Evolutionary conservation across 2,113 vertebrate species (phyloP), one percentile per base, ranked within the genome.

Genomic region (Tragelaphus imberbis): DNA sequence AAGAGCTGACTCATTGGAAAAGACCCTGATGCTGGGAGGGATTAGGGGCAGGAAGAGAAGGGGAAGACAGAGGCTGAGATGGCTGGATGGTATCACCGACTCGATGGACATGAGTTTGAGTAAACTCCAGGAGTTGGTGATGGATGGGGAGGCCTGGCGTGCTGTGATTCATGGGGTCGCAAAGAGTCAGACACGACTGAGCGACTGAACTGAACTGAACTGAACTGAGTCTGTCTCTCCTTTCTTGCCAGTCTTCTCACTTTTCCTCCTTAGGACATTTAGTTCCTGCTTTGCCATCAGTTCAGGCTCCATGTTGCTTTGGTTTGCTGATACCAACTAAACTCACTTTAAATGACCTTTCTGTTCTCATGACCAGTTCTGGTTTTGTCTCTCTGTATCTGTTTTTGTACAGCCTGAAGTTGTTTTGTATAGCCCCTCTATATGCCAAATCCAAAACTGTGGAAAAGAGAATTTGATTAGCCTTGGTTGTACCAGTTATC

Each of bases 31-130:
- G 27, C 59, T 61, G 11, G 59, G 0, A 61, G 12, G 27, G 59
- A 61, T 14, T 61, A 15, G 15, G 2, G 27, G 59, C 59, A 61
- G 2, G 27, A 61, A 27, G 25, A 28, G 59, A 61, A 61, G 59
- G 27, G 12, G 27, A 61, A 0, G 2, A 28, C 59, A 61, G 11
- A 13, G 59, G 59, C 13, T 28, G 5, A 28, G 0, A 61, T 28
- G 1, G 12, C 59, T 61, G 11, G 27, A 61, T 28, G 59, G 59
- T 27, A 61, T 13, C 59, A 28, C 58, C 58, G 2, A 28, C 58
- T 61, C 2, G 1, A 61, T 28, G 27, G 58, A 13, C 11, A 1
- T 28, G 58, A 61, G 58, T 6, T 0, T 61, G 59, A 28, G 2
- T 28, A 27, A 59, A 13, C 12, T 28, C 59, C 2, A 5, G 59